Conservation (phyloP, 2,888 invertebrate species). For the Caenorhabditis zanzibari region DNA sequence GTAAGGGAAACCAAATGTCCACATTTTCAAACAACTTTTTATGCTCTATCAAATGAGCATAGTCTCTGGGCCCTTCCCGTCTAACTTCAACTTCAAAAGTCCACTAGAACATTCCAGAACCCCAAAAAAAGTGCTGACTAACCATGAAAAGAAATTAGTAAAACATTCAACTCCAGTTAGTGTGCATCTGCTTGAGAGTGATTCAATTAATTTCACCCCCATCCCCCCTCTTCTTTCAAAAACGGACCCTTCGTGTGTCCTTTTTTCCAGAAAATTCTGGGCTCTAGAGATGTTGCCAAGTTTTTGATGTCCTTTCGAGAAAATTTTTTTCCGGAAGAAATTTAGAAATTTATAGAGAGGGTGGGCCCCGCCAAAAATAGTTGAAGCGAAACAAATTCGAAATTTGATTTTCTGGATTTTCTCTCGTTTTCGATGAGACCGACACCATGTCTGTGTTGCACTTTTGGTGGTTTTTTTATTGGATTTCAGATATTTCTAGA, state of each 20-base stretch:
- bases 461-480: constrained; percentile 16
- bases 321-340: background rate
- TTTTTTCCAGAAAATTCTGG: constrained; percentile 13
- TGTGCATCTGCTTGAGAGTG: constrained; percentile 25
- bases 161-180: constrained; percentile 8
- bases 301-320: constrained; percentile 41
- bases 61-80: no score
- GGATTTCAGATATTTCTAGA: constrained; percentile 8
- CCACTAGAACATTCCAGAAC: background rate
- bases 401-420: constrained; percentile 42
- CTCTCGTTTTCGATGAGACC: constrained; percentile 5
- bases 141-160: constrained; percentile 30
- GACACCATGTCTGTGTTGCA: constrained; percentile 19
- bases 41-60: no score
- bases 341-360: no score
- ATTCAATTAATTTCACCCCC: constrained; percentile 46
- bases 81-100: background rate
- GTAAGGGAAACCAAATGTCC: no score
- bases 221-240: background rate
- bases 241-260: background rate
- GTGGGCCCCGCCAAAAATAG: constrained; percentile 12
- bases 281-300: no score
- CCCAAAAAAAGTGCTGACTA: background rate
- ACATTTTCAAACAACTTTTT: no score
- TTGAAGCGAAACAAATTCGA: constrained; percentile 43